phyloP scores from a whole-genome alignment of 2,797 vertebrate genomes.

The Bovichtus variegatus region DNA sequence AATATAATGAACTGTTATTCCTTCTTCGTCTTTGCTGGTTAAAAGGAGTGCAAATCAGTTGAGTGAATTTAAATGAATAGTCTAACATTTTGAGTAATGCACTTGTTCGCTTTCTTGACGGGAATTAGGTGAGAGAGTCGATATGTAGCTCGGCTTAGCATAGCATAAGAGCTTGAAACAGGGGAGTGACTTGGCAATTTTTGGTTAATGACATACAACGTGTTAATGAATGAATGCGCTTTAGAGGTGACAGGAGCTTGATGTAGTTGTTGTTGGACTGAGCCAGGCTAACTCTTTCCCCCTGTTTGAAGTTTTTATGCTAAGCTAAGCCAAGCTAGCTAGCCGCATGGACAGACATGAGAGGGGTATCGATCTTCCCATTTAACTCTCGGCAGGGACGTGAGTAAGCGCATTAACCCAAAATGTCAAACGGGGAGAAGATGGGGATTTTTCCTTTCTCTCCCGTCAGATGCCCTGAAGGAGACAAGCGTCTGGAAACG shows the following conservation, averaged over 20 bases:
- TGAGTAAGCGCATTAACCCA: background rate
- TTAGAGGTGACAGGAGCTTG: background rate
- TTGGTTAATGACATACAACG: background rate
- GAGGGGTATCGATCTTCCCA: background rate
- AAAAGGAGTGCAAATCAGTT: background rate
- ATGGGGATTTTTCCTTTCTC: constrained; percentile 44
- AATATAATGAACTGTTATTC: background rate
- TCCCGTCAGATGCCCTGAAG: constrained; percentile 64
- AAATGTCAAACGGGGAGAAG: constrained; percentile 41
- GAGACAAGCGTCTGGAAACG: constrained; percentile 70
- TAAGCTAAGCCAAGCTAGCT: background rate
- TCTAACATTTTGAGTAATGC: background rate
- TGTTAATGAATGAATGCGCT: no score
- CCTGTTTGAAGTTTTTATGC: background rate
- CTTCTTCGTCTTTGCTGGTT: background rate
- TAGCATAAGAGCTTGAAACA: background rate
- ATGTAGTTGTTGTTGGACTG: background rate
- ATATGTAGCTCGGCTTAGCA: background rate
- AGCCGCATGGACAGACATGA: background rate
- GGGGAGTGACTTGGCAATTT: background rate
- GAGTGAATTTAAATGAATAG: background rate
- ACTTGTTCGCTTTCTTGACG: background rate
- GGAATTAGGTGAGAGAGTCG: no score
- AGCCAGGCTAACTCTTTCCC: background rate
- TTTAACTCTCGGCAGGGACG: background rate